Evolutionary conservation across 2,888 invertebrate species (phyloP).

Genomic region (Drosophila sordidula): DNA sequence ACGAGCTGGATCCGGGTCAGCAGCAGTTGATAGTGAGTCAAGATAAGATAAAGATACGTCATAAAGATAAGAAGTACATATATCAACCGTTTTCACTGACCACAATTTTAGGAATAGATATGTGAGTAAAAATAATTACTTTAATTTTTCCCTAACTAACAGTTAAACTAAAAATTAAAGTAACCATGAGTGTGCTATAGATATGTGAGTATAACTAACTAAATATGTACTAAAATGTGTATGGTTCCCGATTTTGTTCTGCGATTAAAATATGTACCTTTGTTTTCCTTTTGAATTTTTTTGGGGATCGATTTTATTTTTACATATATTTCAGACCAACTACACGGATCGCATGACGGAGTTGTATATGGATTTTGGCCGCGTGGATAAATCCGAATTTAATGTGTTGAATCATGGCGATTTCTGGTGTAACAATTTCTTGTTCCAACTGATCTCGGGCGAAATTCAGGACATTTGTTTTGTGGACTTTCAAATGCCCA

Average conservation of each 20-base stretch:
- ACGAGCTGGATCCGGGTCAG: constrained; percentile 53
- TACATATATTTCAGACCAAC: constrained; percentile 44
- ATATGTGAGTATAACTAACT: too few relatives aligned
- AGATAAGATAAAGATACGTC: not conserved
- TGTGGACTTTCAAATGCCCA: constrained; percentile 81
- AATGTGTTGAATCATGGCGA: constrained; percentile 81
- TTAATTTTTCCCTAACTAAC: too few relatives aligned
- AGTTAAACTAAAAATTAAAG: too few relatives aligned
- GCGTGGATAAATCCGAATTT: constrained; percentile 54
- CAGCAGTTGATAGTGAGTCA: constrained; percentile 65
- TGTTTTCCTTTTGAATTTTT: too few relatives aligned
- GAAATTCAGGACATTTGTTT: constrained; percentile 78
- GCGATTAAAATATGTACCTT: too few relatives aligned
- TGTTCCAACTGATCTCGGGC: constrained; percentile 71
- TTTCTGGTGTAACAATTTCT: constrained; percentile 83
- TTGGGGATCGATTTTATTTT: not conserved
- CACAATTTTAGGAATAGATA: too few relatives aligned
- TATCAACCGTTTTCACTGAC: too few relatives aligned
- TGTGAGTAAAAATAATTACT: too few relatives aligned
- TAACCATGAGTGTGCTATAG: too few relatives aligned
- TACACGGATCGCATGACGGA: constrained; percentile 59
- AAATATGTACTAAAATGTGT: too few relatives aligned
- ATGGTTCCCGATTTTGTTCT: too few relatives aligned
- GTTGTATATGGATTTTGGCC: constrained; percentile 56
- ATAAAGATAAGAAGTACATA: too few relatives aligned